These are phyloP conservation scores for Pseudanteris insignis DNA, from an alignment of 2,888 invertebrate genomes.

Conservation along the genomic window DNA sequence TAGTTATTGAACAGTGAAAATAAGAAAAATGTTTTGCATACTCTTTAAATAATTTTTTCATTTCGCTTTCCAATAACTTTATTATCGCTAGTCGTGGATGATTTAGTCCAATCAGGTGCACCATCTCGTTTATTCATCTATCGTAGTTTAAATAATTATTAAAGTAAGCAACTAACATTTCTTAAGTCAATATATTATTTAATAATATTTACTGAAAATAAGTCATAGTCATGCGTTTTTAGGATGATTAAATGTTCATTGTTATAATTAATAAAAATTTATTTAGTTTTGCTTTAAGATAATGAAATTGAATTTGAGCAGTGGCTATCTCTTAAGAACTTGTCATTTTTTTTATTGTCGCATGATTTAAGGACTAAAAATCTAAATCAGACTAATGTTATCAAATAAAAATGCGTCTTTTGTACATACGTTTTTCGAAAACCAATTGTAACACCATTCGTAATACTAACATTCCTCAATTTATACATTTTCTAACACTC, in stretches of 20 bases:
- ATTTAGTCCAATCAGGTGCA: neutral
- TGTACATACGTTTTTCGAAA: neutral
- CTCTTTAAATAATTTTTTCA: too few species aligned
- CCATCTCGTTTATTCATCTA: neutral
- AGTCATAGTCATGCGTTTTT: conserved; percentile 1
- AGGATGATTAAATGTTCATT: neutral
- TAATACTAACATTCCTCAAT: conserved; percentile 1
- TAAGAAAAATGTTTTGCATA: too few species aligned
- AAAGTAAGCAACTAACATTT: neutral
- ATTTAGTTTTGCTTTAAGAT: neutral
- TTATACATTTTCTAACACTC: conserved; percentile 6
- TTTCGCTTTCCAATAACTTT: too few species aligned
- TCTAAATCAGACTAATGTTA: neutral
- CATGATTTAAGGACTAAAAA: conserved; percentile 2
- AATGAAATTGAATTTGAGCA: neutral
- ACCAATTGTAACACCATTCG: conserved; percentile 5
- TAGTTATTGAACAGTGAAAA: too few species aligned
- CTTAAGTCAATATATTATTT: too few species aligned
- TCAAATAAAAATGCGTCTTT: neutral
- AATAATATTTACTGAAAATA: neutral
- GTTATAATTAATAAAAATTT: neutral
- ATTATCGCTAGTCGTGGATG: neutral
- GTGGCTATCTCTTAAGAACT: too few species aligned
- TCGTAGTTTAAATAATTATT: conserved; percentile 2
- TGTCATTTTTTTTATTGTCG: conserved; percentile 6